A percentile compares a stretch with the other conserved stretches of the same genome.
Evolutionary conservation across 2,113 vertebrate species (phyloP).

Genomic region (Carassius carassius): DNA sequence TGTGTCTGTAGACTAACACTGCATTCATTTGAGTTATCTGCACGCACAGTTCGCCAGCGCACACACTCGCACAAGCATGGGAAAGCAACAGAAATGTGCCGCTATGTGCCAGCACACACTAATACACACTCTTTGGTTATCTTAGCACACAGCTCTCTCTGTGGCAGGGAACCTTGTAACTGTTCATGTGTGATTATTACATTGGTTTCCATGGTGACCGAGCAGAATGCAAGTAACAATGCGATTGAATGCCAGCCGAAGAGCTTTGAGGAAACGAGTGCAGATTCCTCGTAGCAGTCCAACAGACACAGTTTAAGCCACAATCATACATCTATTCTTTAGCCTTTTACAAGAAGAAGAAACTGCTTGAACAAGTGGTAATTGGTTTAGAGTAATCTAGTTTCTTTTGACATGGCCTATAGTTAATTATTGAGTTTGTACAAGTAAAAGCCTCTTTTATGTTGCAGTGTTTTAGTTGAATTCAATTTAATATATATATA

Average conservation of each 20-base stretch:
- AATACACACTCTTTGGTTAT: slow-evolving; percentile 37
- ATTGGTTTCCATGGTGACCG: slow-evolving; percentile 50
- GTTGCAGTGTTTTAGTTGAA: slow-evolving; percentile 28
- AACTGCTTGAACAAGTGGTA: slow-evolving; percentile 44
- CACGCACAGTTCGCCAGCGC: slow-evolving; percentile 7
- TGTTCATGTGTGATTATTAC: slow-evolving; percentile 55
- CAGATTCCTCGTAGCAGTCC: slow-evolving; percentile 31
- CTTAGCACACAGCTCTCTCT: slow-evolving; percentile 48
- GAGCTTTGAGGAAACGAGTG: slow-evolving; percentile 47
- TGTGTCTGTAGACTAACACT: slow-evolving; percentile 37
- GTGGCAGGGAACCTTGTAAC: slow-evolving; percentile 50
- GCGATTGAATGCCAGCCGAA: slow-evolving; percentile 50
- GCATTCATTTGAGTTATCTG: slow-evolving; percentile 35
- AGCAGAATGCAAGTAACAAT: slow-evolving; percentile 49
- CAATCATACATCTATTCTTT: slow-evolving; percentile 51
- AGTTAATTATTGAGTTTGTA: slow-evolving; percentile 50
- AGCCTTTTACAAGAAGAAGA: slow-evolving; percentile 35
- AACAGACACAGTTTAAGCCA: slow-evolving; percentile 48
- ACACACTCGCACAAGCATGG: slow-evolving; percentile 3
- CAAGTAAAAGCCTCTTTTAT: slow-evolving; percentile 37
- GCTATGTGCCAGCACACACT: slow-evolving; percentile 21
- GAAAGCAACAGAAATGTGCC: slow-evolving; percentile 9
- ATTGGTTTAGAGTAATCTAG: slow-evolving; percentile 53
- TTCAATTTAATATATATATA: slow-evolving; percentile 21
- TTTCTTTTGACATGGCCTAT: slow-evolving; percentile 50